Conservation (phyloP, 2,888 invertebrate species). For the Eulithis testata region DNA sequence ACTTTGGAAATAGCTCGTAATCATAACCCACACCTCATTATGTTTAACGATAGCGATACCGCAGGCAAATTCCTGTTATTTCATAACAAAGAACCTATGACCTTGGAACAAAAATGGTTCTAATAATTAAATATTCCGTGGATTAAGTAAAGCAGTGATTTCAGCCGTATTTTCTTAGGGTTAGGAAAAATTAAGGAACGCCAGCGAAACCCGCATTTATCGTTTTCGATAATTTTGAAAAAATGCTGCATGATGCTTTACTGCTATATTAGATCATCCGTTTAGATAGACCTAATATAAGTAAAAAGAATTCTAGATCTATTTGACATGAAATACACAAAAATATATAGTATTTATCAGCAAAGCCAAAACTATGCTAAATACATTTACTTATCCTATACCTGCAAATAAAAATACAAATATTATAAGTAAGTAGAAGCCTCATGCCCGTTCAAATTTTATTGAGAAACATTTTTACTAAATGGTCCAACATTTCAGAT, state of each 20-base stretch:
- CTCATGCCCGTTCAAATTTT: constrained; percentile 23
- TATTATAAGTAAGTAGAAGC: background rate
- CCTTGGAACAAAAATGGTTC: constrained; percentile 1
- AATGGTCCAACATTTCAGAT: constrained; percentile 30
- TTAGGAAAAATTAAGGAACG: too few relatives aligned
- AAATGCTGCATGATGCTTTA: too few relatives aligned
- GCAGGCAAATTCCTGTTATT: constrained; percentile 9
- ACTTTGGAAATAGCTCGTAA: constrained; percentile 15
- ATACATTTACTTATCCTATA: background rate
- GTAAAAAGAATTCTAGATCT: too few relatives aligned
- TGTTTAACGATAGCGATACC: constrained; percentile 20
- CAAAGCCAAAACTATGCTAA: too few relatives aligned
- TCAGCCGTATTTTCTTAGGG: too few relatives aligned
- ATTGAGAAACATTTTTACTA: constrained; percentile 24
- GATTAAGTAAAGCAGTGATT: background rate
- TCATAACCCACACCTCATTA: constrained; percentile 23
- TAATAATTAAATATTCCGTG: background rate
- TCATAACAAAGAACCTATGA: constrained; percentile 10
- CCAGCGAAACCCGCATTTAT: too few relatives aligned
- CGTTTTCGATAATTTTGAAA: too few relatives aligned
- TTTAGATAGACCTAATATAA: too few relatives aligned
- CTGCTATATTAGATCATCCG: too few relatives aligned
- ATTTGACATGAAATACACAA: too few relatives aligned
- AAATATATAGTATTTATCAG: too few relatives aligned
- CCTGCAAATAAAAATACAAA: constrained; percentile 11